phyloP scores from a whole-genome alignment of 2,888 invertebrate species.

The Folsomia manolachei region DNA sequence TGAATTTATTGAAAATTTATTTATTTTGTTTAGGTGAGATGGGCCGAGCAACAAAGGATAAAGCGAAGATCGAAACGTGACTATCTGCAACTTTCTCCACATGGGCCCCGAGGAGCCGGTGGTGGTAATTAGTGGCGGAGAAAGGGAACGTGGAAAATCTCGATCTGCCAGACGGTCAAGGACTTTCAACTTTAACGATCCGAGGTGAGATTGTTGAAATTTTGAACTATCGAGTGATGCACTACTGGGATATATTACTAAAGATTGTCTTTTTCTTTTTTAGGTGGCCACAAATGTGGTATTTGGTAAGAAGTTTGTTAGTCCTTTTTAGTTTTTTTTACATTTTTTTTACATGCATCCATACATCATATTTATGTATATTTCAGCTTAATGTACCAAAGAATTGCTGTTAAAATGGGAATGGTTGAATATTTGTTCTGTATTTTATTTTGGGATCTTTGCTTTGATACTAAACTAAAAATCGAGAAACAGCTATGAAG shows the following conservation, averaged over 20 bases:
- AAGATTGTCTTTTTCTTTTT: too few species aligned
- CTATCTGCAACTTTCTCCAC: conserved; percentile 37
- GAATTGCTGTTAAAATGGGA: too few species aligned
- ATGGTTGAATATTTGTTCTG: too few species aligned
- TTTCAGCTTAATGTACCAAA: too few species aligned
- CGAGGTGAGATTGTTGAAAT: conserved; percentile 62
- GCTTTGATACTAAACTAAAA: too few species aligned
- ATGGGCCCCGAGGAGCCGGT: conserved; percentile 2
- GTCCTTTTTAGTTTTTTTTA: not conserved
- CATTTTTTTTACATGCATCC: not conserved
- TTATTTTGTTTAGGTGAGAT: conserved; percentile 55
- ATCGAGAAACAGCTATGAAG: not conserved
- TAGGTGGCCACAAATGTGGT: conserved; percentile 98
- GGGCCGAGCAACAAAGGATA: conserved; percentile 57
- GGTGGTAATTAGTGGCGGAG: conserved; percentile 22
- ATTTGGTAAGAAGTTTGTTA: conserved; percentile 71
- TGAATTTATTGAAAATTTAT: not conserved
- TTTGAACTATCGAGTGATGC: too few species aligned
- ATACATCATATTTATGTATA: too few species aligned
- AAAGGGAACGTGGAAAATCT: not conserved
- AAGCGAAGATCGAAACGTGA: conserved; percentile 57
- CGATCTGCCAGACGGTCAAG: conserved; percentile 33
- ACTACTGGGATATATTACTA: too few species aligned
- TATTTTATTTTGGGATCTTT: too few species aligned
- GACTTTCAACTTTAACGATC: conserved; percentile 66